Evolutionary conservation across 2,888 invertebrate genomes (phyloP).

Genomic region (Drosophila atroscutellata): DNA sequence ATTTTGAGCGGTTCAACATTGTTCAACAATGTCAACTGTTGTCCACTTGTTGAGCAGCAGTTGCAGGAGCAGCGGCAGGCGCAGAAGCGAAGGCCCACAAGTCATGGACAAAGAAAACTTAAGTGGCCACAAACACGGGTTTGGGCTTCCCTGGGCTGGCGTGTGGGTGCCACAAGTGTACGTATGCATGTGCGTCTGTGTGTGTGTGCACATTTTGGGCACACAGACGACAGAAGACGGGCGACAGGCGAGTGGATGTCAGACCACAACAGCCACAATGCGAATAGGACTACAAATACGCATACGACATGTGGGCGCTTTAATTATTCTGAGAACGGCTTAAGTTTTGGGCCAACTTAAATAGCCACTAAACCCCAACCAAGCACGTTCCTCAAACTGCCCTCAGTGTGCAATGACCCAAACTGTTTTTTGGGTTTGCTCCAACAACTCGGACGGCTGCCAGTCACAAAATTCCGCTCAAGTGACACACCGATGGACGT

Average conservation of each 20-base stretch:
- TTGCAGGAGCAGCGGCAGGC: constrained; percentile 35
- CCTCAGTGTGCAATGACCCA: constrained; percentile 69
- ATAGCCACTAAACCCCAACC: constrained; percentile 68
- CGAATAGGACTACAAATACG: constrained; percentile 56
- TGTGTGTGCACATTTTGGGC: not conserved
- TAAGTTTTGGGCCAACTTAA: constrained; percentile 61
- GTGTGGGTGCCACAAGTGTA: constrained; percentile 7
- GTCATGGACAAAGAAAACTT: constrained; percentile 75
- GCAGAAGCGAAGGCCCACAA: constrained; percentile 46
- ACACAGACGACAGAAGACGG: not conserved
- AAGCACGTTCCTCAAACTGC: constrained; percentile 60
- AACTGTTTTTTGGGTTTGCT: constrained; percentile 46
- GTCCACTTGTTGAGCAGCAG: constrained; percentile 73
- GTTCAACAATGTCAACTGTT: constrained; percentile 71
- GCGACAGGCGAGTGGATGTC: constrained; percentile 15
- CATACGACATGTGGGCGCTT: constrained; percentile 72
- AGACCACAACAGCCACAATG: constrained; percentile 52
- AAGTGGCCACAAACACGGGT: constrained; percentile 69
- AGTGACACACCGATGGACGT: constrained; percentile 55
- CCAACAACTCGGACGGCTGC: constrained; percentile 36
- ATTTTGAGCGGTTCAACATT: constrained; percentile 55
- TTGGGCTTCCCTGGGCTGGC: constrained; percentile 10
- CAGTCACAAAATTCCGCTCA: constrained; percentile 75
- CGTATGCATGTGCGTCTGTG: constrained; percentile 4
- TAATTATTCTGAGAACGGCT: constrained; percentile 69